These are phyloP conservation scores for Epistrophella euchroma DNA, from an alignment of 2,888 invertebrate species.

Conservation along the genomic window DNA sequence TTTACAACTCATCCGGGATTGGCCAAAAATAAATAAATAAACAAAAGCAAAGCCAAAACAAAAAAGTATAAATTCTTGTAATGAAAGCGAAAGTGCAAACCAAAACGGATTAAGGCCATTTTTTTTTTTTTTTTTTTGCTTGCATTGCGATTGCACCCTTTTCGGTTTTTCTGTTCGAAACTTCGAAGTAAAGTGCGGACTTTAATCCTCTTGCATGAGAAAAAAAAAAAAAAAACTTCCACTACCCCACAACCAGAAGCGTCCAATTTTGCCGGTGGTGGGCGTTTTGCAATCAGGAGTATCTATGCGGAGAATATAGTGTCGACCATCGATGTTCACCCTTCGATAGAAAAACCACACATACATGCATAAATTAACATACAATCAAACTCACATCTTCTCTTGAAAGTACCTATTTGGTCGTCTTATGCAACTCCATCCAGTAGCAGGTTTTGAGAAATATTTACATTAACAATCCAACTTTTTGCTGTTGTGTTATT, in stretches of 20 bases:
- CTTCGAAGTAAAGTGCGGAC: constrained; percentile 28
- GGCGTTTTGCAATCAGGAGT: constrained; percentile 55
- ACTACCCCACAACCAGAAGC: constrained; percentile 13
- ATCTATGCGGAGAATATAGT: constrained; percentile 6
- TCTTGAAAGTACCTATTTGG: constrained; percentile 38
- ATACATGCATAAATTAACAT: constrained; percentile 32
- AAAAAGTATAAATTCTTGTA: constrained; percentile 20
- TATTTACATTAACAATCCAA: constrained; percentile 59
- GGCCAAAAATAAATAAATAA: constrained; percentile 53
- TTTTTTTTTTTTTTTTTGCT: constrained; percentile 19
- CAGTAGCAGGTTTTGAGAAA: constrained; percentile 65
- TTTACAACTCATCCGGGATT: constrained; percentile 44
- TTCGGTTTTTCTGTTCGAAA: constrained; percentile 26
- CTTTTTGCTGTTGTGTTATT: constrained; percentile 25
- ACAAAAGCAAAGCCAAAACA: constrained; percentile 18
- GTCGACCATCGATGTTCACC: constrained; percentile 15
- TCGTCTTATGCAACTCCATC: constrained; percentile 68
- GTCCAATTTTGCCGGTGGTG: constrained; percentile 50
- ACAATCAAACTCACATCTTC: constrained; percentile 11
- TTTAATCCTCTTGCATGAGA: constrained; percentile 15
- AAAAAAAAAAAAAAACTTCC: not conserved
- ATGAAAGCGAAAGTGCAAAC: constrained; percentile 69
- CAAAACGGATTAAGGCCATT: constrained; percentile 52
- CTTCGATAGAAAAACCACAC: constrained; percentile 33
- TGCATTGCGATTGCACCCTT: constrained; percentile 36